A percentile compares a stretch with the other conserved stretches of the same genome.
These are phyloP conservation scores for Epizoanthus stellaris DNA, from an alignment of 92 coral and sea anemone genomes.

Conservation along the genomic window DNA sequence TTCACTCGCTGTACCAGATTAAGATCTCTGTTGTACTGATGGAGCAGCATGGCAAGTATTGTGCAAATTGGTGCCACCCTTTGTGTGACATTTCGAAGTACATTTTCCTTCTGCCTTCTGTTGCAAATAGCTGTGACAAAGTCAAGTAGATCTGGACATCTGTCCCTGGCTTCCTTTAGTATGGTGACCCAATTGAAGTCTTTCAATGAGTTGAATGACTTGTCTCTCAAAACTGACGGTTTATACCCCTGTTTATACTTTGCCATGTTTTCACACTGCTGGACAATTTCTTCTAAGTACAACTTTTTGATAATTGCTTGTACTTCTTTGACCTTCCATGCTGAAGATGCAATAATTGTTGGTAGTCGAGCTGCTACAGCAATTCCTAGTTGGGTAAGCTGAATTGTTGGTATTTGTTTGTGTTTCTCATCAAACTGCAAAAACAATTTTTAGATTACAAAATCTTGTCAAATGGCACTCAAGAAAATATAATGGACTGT, in stretches of 20 bases:
- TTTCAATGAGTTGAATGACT: constrained; percentile 24
- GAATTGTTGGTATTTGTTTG: neutral
- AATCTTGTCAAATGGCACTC: neutral
- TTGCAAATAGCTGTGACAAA: constrained; percentile 28
- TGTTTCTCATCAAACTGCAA: neutral
- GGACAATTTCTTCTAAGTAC: constrained; percentile 18
- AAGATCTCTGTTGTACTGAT: constrained; percentile 42
- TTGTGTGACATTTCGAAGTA: constrained; percentile 1
- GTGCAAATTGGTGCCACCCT: constrained; percentile 38
- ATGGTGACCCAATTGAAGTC: constrained; percentile 37
- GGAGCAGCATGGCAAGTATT: constrained; percentile 44
- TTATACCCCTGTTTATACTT: constrained; percentile 6
- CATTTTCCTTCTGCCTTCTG: constrained; percentile 27
- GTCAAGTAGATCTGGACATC: constrained; percentile 35
- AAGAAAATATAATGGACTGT: too few species aligned
- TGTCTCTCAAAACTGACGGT: constrained; percentile 43
- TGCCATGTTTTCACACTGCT: constrained; percentile 21
- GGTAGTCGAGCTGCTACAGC: neutral
- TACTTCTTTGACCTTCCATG: constrained; percentile 7
- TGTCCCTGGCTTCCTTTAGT: constrained; percentile 27
- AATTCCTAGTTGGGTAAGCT: neutral
- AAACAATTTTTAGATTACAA: neutral
- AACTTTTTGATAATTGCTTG: constrained; percentile 10
- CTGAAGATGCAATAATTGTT: neutral
- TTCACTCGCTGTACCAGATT: constrained; percentile 56